Base-by-base conservation (phyloP, 23 tunicate species). In the Styela plicata region DNA sequence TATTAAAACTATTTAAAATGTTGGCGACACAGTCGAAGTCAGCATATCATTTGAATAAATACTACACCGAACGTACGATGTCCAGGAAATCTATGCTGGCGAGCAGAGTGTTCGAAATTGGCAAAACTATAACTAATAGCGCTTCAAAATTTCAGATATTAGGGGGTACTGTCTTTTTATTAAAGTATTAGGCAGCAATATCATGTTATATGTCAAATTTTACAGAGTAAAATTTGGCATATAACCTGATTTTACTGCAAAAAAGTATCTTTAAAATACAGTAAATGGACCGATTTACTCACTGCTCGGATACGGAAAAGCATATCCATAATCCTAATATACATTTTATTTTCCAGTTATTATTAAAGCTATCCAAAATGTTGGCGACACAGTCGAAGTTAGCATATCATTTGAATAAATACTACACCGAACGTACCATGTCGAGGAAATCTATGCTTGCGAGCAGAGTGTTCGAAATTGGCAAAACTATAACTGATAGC, bases 31-130 rank as follows among this genome's bases (percentile, higher is more conserved):
- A 88, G 82, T 86, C 89, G 32, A 74, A 77, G 27, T 67, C 83
- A 31, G 88, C 97, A 13, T 92, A 86, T 36, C 88, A 92, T 35
- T 85, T 93, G 34, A 73, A 88, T 44, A 88, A 93, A 87, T 93
- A 85, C 57, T 85, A 88, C 87, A 84, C 62, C 81, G 84, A 85
- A 44, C 86, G 69, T 37, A 85, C 89, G 26, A 37, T 88, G 31
- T 87, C 92, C 1, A 52, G 98, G 82, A 93, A 93, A 26, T 82
- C 69, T 31, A 37, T 34, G 66, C 44, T 93, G 30, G 35, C 98
- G 52, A 74, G 62, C 30, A 66, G 69, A 10, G 93, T 94, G 37
- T 61, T 83, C 2, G 95, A 94, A 5, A 85, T 89, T 17, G 95
- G 82, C 67, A 83, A 75, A 34, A 89, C 86, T 10, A 85, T 94